Evolutionary conservation across 2,113 vertebrate genomes (phyloP), one percentile per base, ranked within the genome.

Genomic region (Carassius auratus): DNA sequence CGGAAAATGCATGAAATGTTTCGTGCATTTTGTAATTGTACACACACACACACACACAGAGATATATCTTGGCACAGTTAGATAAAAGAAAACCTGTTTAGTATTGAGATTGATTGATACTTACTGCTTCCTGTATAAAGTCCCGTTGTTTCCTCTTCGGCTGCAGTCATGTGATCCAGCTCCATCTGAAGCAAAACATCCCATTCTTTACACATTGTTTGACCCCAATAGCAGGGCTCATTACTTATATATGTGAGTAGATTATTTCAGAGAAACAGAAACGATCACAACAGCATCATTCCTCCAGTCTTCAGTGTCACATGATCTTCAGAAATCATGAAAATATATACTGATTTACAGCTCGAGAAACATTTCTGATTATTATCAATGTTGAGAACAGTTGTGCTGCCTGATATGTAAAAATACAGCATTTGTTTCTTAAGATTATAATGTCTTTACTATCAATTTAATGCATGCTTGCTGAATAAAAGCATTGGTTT

Each of bases 111-210:
- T 61, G 42, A 15, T 7, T 1, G 68, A 23, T 38, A 69, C 87
- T 86, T 38, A 88, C 87, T 84, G 21, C 23, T 96, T 52, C 97
- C 98, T 0, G 93, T 93, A 92, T 96, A 97, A 92, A 97, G 85
- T 81, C 97, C 97, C 5, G 95, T 94, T 89, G 94, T 93, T 1
- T 93, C 94, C 59, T 69, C 57, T 0, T 86, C 69, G 30, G 79
- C 71, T 62, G 88, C 86, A 90, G 87, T 93, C 4, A 57, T 15
- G 6, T 3, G 6, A 5, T 90, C 92, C 74, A 92, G 92, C 8
- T 90, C 94, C 85, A 92, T 30, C 86, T 87, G 59, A 12, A 21
- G 52, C 1, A 57, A 76, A 59, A 96, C 97, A 36, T 84, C 36
- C 14, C 50, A 57, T 8, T 19, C 2, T 21, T 8, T 6, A 57